phyloP scores from a whole-genome alignment of 2,113 vertebrate genomes.

The Cheilinus undulatus region DNA sequence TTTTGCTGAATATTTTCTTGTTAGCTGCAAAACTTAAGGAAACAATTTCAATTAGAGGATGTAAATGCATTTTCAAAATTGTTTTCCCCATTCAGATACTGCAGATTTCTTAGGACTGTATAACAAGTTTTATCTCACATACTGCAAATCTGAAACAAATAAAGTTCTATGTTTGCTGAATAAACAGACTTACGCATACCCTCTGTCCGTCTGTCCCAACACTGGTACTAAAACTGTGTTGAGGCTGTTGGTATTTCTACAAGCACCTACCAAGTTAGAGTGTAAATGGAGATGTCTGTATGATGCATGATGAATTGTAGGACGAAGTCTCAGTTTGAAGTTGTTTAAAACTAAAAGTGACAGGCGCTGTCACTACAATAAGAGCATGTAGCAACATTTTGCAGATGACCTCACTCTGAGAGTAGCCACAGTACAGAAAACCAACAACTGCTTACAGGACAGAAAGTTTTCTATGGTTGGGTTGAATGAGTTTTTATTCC shows the following conservation, averaged over 20 bases:
- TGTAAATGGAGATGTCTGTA: not conserved
- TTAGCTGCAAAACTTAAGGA: not conserved
- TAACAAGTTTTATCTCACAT: not conserved
- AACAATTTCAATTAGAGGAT: no score
- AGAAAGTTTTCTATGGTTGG: conserved; percentile 7
- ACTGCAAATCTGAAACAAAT: not conserved
- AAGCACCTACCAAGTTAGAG: not conserved
- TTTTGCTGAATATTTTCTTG: no score
- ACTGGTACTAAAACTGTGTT: not conserved
- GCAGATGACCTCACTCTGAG: conserved; percentile 55
- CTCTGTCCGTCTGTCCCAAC: not conserved
- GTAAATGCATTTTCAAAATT: no score
- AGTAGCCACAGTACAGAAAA: conserved; percentile 15
- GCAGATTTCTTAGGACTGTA: no score
- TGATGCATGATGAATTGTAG: conserved; percentile 32
- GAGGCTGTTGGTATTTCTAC: not conserved
- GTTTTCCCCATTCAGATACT: no score
- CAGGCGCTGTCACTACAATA: conserved; percentile 60
- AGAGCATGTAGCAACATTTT: conserved; percentile 30
- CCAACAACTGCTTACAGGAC: conserved; percentile 14
- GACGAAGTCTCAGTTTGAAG: conserved; percentile 32
- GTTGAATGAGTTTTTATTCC: not conserved
- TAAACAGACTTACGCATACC: not conserved
- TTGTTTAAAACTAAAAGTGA: conserved; percentile 49
- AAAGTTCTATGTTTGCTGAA: not conserved